A percentile compares a stretch with the other conserved stretches of the same genome.
These are phyloP conservation scores for Protaetia brevitarsis DNA, from an alignment of 1,140 invertebrate genomes.

Conservation along the genomic window DNA sequence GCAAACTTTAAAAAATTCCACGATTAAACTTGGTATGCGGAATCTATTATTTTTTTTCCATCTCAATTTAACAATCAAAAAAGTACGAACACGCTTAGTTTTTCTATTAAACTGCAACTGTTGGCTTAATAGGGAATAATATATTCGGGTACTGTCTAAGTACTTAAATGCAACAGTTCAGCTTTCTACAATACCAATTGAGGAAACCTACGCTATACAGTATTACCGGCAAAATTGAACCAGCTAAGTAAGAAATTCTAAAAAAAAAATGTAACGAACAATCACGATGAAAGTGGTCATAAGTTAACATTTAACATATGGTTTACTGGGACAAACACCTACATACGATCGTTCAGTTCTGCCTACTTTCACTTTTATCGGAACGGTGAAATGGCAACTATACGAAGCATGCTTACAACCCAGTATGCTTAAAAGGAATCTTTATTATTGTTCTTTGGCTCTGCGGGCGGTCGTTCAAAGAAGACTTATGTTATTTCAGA, in stretches of 20 bases:
- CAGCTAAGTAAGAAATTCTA: not conserved
- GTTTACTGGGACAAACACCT: slow-evolving; percentile 7
- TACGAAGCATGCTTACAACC: not conserved
- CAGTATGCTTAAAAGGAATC: not conserved
- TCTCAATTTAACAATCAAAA: too few species aligned
- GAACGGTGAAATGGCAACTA: slow-evolving; percentile 2
- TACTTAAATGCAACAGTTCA: too few species aligned
- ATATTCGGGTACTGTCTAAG: too few species aligned
- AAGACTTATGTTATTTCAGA: not conserved
- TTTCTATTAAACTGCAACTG: too few species aligned
- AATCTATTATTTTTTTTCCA: too few species aligned
- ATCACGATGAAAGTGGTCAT: slow-evolving; percentile 7
- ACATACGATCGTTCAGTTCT: not conserved
- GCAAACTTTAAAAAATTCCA: too few species aligned
- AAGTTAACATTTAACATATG: slow-evolving; percentile 17
- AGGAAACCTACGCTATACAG: not conserved
- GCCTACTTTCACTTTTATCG: slow-evolving; percentile 13
- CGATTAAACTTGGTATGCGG: too few species aligned
- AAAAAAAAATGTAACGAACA: not conserved
- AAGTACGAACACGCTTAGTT: too few species aligned
- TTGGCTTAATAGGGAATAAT: too few species aligned
- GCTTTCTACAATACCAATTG: not conserved
- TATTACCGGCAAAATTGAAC: not conserved
- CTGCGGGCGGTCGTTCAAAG: slow-evolving; percentile 2
- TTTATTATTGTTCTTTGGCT: slow-evolving; percentile 3